Percentiles rank a stretch among this genome's conserved stretches.
Evolutionary conservation across 2,888 invertebrate genomes (phyloP).

Genomic region (Beris morrisii): DNA sequence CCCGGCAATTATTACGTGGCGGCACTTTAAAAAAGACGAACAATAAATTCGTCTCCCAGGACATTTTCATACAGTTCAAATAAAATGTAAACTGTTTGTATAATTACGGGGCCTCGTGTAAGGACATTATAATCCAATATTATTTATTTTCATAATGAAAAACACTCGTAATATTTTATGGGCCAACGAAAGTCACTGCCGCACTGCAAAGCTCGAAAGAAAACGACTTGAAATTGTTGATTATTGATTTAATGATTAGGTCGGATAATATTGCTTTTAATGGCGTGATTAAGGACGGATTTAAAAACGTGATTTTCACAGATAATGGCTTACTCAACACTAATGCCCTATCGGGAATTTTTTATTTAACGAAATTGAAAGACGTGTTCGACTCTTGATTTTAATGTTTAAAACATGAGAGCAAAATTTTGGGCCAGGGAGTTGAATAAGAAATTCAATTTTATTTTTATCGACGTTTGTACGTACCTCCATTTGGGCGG

Average conservation of each 20-base stretch:
- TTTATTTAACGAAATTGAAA: slow-evolving; percentile 30
- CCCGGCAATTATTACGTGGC: slow-evolving; percentile 22
- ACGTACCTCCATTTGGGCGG: too few species aligned
- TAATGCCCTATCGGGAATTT: slow-evolving; percentile 11
- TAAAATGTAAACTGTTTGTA: slow-evolving; percentile 13
- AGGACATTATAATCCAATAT: background rate
- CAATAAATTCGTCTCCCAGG: background rate
- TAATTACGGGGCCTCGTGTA: slow-evolving; percentile 14
- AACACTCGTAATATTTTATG: background rate
- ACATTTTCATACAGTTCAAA: background rate
- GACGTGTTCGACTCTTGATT: slow-evolving; percentile 22
- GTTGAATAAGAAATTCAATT: slow-evolving; percentile 23
- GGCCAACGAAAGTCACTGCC: background rate
- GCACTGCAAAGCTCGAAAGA: background rate
- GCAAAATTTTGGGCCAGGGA: slow-evolving; percentile 4
- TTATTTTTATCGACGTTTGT: slow-evolving; percentile 2
- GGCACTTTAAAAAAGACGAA: slow-evolving; percentile 15
- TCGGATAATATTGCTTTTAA: background rate
- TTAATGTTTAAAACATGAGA: slow-evolving; percentile 30
- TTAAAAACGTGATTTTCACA: slow-evolving; percentile 29
- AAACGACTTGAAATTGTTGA: background rate
- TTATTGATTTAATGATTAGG: too few species aligned
- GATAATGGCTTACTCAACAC: slow-evolving; percentile 22
- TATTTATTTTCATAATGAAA: too few species aligned
- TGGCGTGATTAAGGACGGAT: slow-evolving; percentile 18